Percentiles rank a stretch among this genome's conserved stretches.
These are phyloP conservation scores for Tipula lateralis DNA, from an alignment of 2,888 invertebrate genomes.

Conservation along the genomic window DNA sequence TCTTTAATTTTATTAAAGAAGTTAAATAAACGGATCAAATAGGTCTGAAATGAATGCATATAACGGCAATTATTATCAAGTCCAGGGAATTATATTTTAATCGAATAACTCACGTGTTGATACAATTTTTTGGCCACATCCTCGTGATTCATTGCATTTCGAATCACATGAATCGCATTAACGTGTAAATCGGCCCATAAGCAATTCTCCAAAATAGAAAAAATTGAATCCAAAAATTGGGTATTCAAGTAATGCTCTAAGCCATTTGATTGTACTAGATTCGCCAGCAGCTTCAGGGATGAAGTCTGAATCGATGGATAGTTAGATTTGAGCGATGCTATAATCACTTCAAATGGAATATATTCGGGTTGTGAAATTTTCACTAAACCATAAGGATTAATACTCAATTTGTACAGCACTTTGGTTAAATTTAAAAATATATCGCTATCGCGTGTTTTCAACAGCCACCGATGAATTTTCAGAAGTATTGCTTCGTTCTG, in stretches of 20 bases:
- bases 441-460: slow-evolving; percentile 30
- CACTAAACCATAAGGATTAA: neutral
- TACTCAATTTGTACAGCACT: slow-evolving; percentile 31
- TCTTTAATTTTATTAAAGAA: neutral
- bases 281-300: neutral
- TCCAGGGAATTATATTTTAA: neutral
- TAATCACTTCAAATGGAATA: slow-evolving; percentile 32
- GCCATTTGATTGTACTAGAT: slow-evolving; percentile 2
- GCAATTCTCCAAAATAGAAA: slow-evolving; percentile 32
- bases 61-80: neutral
- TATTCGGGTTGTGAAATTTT: slow-evolving; percentile 25
- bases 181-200: neutral
- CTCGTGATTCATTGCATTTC: neutral
- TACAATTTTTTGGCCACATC: neutral
- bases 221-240: slow-evolving; percentile 33
- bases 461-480: neutral
- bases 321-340: slow-evolving; percentile 25
- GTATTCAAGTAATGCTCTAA: slow-evolving; percentile 1
- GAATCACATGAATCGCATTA: neutral
- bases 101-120: neutral
- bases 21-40: neutral
- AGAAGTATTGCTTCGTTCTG: slow-evolving; percentile 12
- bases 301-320: slow-evolving; percentile 29
- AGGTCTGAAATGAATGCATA: neutral
- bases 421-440: slow-evolving; percentile 33